Evolutionary conservation across 2,113 vertebrate species (phyloP).

Genomic region (Spea multiplicata): DNA sequence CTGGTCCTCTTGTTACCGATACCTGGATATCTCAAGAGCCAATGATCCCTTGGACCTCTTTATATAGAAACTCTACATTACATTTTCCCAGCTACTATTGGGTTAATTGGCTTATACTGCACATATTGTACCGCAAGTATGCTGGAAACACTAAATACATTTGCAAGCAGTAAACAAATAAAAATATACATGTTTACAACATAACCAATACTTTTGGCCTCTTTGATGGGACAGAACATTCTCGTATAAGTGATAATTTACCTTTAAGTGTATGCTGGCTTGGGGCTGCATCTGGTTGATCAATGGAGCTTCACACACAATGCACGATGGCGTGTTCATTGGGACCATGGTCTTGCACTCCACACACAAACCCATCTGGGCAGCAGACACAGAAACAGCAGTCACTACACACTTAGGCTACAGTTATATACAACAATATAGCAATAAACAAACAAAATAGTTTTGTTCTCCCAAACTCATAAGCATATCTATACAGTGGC

Average conservation of each 20-base stretch:
- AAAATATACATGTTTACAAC: background rate
- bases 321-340: conserved; percentile 72
- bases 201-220: background rate
- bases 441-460: too few species aligned
- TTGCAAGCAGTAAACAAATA: background rate
- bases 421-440: background rate
- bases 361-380: conserved; percentile 73
- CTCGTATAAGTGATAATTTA: conserved; percentile 50
- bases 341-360: conserved; percentile 78
- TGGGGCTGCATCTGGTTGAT: conserved; percentile 70
- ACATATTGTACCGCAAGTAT: too few species aligned
- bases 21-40: too few species aligned
- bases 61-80: too few species aligned
- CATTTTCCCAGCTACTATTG: too few species aligned
- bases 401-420: background rate
- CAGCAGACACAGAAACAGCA: background rate
- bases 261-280: conserved; percentile 66
- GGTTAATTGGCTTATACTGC: too few species aligned
- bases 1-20: too few species aligned
- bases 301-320: conserved; percentile 81
- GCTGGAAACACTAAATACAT: background rate
- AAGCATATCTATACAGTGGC: too few species aligned
- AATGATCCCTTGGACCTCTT: too few species aligned
- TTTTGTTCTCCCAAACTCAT: too few species aligned
- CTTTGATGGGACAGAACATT: background rate